These are phyloP conservation scores for Pocota personata DNA, from an alignment of 2,888 invertebrate species.

Conservation along the genomic window DNA sequence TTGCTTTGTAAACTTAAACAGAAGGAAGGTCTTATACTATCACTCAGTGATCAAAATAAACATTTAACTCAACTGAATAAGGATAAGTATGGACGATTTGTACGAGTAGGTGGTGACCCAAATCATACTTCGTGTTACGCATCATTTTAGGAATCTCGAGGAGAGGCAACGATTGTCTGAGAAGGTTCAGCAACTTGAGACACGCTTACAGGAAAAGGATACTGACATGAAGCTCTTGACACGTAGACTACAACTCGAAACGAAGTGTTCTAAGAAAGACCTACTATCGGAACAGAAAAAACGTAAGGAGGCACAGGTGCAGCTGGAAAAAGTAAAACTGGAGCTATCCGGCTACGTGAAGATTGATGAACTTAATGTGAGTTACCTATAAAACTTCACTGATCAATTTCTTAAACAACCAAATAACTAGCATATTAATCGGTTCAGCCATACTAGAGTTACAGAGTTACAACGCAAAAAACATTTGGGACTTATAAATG, in stretches of 20 bases:
- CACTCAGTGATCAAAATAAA: slow-evolving; percentile 87
- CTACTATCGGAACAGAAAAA: slow-evolving; percentile 87
- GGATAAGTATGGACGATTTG: slow-evolving; percentile 85
- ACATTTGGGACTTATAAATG: too few species aligned
- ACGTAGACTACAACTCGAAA: slow-evolving; percentile 88
- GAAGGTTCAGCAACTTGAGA: slow-evolving; percentile 85
- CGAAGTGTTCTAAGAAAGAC: slow-evolving; percentile 89
- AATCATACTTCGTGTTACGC: not conserved
- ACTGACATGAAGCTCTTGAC: slow-evolving; percentile 87
- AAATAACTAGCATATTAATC: too few species aligned
- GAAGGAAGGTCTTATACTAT: slow-evolving; percentile 87
- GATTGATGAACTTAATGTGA: slow-evolving; percentile 79
- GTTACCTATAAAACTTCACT: too few species aligned
- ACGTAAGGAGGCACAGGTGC: slow-evolving; percentile 88
- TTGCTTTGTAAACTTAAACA: slow-evolving; percentile 87
- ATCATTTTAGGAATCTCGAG: slow-evolving; percentile 84
- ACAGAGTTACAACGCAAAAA: too few species aligned
- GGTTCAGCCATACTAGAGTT: too few species aligned
- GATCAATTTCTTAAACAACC: too few species aligned
- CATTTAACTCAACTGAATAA: slow-evolving; percentile 88
- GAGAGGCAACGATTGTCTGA: slow-evolving; percentile 90
- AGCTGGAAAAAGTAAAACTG: slow-evolving; percentile 84
- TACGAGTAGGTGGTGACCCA: not conserved
- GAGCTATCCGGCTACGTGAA: slow-evolving; percentile 80
- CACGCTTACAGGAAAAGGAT: slow-evolving; percentile 85